These are phyloP conservation scores for Apis mellifera DNA, from an alignment of 1,140 invertebrate species.

Conservation along the genomic window Amel_HAv3.1 CM009934.2:3418501-3419000, in stretches of 20 bases:
- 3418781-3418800: constrained; percentile 20
- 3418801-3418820: constrained; percentile 12
- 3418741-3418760: constrained; percentile 29
- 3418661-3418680: constrained; percentile 20
- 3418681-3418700: constrained; percentile 58
- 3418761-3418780: constrained; percentile 26
- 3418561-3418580: background rate
- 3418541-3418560: background rate
- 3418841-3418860: constrained; percentile 40
- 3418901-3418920: constrained; percentile 67
- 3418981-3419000: constrained; percentile 79
- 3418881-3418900: constrained; percentile 56
- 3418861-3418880: constrained; percentile 56
- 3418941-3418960: constrained; percentile 60
- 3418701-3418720: constrained; percentile 54
- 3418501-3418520: background rate
- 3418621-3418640: constrained; percentile 9
- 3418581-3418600: background rate
- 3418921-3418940: constrained; percentile 45
- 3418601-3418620: background rate
- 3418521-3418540: constrained; percentile 18
- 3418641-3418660: constrained; percentile 10
- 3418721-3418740: constrained; percentile 45
- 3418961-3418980: constrained; percentile 65
- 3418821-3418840: constrained; percentile 49